Conservation (phyloP, 2,797 vertebrate genomes). For the Geotrypetes seraphini region DNA sequence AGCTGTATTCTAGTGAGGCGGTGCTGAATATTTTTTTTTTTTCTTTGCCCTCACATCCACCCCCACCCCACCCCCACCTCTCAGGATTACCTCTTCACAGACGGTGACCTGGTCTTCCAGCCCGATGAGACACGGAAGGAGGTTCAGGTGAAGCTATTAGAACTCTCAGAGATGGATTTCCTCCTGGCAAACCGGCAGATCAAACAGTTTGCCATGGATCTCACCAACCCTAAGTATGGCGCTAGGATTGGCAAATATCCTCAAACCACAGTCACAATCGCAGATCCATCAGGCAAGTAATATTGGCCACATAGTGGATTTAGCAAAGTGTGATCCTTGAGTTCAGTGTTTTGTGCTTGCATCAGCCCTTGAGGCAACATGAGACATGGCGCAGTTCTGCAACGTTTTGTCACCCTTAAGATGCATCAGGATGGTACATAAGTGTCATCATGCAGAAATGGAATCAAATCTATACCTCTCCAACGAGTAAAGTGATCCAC, state of each 20-base stretch:
- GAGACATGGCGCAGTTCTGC: no score
- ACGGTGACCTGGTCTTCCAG: slow-evolving; percentile 77
- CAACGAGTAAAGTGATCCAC: no score
- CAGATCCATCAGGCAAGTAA: slow-evolving; percentile 64
- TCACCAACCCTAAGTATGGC: slow-evolving; percentile 78
- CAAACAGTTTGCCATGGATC: slow-evolving; percentile 81
- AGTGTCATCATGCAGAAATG: no score
- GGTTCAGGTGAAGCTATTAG: slow-evolving; percentile 76
- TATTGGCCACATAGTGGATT: no score
- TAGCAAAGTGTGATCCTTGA: no score
- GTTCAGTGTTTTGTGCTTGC: no score
- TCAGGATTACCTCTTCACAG: slow-evolving; percentile 76
- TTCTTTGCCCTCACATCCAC: no score
- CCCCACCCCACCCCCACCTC: background rate
- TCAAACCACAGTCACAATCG: slow-evolving; percentile 73
- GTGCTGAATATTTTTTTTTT: no score
- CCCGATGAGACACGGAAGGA: slow-evolving; percentile 78
- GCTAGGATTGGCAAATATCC: slow-evolving; percentile 81
- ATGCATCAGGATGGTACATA: background rate
- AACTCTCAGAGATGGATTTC: slow-evolving; percentile 69
- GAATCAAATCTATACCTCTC: no score
- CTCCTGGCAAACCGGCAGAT: slow-evolving; percentile 70
- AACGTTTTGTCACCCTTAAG: no score
- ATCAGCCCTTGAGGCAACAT: no score
- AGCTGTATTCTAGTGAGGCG: no score